phyloP scores from a whole-genome alignment of 2,113 vertebrate species.

The Connochaetes taurinus region DNA sequence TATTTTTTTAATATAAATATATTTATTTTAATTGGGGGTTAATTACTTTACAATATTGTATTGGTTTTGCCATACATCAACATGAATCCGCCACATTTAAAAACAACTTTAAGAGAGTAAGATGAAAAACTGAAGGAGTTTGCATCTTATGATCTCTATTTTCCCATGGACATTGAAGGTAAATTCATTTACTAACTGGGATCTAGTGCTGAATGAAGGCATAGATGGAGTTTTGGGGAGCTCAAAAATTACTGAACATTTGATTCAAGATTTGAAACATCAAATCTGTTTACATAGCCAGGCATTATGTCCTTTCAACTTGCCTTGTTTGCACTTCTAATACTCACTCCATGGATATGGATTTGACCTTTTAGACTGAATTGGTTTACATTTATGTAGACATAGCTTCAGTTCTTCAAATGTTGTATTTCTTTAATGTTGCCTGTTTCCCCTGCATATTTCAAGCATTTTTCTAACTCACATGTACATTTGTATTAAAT shows the following conservation, averaged over 20 bases:
- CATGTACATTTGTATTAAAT: not conserved
- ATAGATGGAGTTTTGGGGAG: not conserved
- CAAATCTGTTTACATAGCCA: not conserved
- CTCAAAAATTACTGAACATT: not conserved
- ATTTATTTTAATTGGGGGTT: too few relatives aligned
- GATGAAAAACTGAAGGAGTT: not conserved
- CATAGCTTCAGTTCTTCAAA: not conserved
- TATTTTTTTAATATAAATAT: not conserved
- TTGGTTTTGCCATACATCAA: too few relatives aligned
- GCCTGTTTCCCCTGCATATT: not conserved
- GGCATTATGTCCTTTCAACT: not conserved
- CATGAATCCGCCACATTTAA: not conserved
- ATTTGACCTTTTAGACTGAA: not conserved
- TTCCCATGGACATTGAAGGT: not conserved
- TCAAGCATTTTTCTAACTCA: not conserved
- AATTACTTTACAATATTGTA: too few relatives aligned
- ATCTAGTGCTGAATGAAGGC: not conserved
- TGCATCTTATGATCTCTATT: not conserved
- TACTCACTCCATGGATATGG: not conserved
- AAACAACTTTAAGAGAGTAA: not conserved
- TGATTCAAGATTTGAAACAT: not conserved
- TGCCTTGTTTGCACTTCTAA: not conserved
- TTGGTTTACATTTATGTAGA: not conserved
- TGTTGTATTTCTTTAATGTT: constrained; percentile 16
- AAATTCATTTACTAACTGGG: not conserved